Evolutionary conservation across 2,797 vertebrate genomes (phyloP).

Genomic region (Alcedo quadribrachys): DNA sequence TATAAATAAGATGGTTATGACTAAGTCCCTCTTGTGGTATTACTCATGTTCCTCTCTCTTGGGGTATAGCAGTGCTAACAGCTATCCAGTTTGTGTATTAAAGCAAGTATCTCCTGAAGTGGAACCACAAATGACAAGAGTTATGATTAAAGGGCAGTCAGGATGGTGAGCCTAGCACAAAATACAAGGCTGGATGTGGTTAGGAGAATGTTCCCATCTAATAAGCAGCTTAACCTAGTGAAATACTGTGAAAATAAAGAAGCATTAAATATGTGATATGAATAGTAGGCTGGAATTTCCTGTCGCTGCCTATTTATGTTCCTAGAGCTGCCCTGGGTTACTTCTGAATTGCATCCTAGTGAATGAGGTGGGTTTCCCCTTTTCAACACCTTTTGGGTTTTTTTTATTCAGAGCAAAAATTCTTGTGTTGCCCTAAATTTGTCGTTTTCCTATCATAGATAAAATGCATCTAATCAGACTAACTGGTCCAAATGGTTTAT

Average conservation of each 20-base stretch:
- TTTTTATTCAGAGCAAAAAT: not conserved
- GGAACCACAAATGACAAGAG: constrained; percentile 43
- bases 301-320: not conserved
- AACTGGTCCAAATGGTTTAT: not conserved
- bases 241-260: constrained; percentile 39
- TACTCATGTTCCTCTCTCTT: not conserved
- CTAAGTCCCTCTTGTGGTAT: not conserved
- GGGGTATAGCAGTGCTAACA: not conserved
- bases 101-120: not conserved
- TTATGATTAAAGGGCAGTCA: constrained; percentile 19
- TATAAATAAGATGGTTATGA: not conserved
- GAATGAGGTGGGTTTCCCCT: not conserved
- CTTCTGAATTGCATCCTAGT: not conserved
- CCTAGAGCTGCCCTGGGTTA: not conserved
- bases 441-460: not conserved
- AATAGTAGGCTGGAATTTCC: constrained; percentile 19
- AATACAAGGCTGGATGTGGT: not conserved
- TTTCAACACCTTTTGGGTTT: not conserved
- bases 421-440: not conserved
- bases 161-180: not conserved
- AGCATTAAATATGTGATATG: constrained; percentile 44
- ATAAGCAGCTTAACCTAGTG: constrained; percentile 44
- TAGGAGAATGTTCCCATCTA: constrained; percentile 33
- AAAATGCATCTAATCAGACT: not conserved
- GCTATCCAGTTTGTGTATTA: not conserved